A percentile compares a stretch with the other conserved stretches of the same genome.
Evolutionary conservation across 2,797 vertebrate species (phyloP).

Genomic region (Pseudotriccus pelzelni): DNA sequence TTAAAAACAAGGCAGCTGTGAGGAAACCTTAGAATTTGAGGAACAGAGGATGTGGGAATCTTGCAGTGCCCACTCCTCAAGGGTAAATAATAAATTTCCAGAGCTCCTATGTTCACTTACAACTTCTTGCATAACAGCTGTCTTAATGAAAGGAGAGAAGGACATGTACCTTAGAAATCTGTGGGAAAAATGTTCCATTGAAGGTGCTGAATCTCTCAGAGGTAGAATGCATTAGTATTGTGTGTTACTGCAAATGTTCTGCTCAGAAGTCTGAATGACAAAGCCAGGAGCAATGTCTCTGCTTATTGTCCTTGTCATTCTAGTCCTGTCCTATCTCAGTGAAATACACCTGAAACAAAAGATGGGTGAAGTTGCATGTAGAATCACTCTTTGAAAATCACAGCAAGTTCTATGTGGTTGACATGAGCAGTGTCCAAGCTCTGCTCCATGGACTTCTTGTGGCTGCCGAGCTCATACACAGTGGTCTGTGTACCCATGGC

Average conservation of each 20-base stretch:
- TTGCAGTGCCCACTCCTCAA: background rate
- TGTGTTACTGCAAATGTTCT: background rate
- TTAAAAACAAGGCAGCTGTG: background rate
- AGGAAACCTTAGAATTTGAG: background rate
- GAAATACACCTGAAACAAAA: background rate
- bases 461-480: background rate
- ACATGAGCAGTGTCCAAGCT: background rate
- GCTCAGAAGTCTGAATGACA: background rate
- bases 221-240: constrained; percentile 29
- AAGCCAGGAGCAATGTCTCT: background rate
- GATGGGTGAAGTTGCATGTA: background rate
- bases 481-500: background rate
- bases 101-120: background rate
- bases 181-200: background rate
- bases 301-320: background rate
- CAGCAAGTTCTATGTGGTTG: background rate
- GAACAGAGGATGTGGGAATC: background rate
- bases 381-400: background rate
- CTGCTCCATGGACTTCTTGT: background rate
- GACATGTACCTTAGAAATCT: background rate
- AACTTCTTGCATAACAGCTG: background rate
- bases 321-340: background rate
- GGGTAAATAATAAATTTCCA: background rate
- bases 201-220: background rate
- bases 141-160: background rate